A percentile compares a stretch with the other conserved stretches of the same genome.
Evolutionary conservation across 2,113 vertebrate genomes (phyloP).

Genomic region (Silurus asotus): DNA sequence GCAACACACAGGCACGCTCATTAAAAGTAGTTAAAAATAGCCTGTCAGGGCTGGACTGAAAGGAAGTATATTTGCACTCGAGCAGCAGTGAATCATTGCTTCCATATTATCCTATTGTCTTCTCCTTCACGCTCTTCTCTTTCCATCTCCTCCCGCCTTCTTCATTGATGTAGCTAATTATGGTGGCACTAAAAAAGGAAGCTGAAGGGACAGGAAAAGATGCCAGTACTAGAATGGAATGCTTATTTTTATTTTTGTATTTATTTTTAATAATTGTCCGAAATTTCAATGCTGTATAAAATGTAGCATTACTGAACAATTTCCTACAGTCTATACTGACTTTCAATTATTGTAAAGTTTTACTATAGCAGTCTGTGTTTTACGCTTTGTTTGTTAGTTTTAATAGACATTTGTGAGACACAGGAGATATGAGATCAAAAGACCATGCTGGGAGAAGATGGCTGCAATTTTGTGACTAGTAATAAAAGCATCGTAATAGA

Average conservation of each 20-base stretch:
- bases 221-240: not conserved
- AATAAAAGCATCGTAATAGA: slow-evolving; percentile 31
- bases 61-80: slow-evolving; percentile 32
- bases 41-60: slow-evolving; percentile 16
- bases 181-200: slow-evolving; percentile 20
- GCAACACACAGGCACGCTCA: slow-evolving; percentile 40
- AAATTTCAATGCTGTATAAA: not conserved
- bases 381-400: not conserved
- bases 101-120: slow-evolving; percentile 12
- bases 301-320: not conserved
- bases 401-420: not conserved
- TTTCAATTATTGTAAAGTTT: not conserved
- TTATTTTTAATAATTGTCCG: not conserved
- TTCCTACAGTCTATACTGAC: not conserved
- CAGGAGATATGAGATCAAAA: slow-evolving; percentile 34
- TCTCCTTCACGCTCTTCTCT: slow-evolving; percentile 12
- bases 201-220: not conserved
- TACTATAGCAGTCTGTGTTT: not conserved
- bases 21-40: slow-evolving; percentile 61
- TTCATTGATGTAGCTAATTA: slow-evolving; percentile 31
- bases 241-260: no score
- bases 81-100: slow-evolving; percentile 40
- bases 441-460: not conserved
- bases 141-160: not conserved
- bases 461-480: not conserved